Percentiles rank a stretch among this genome's conserved stretches.
Evolutionary conservation across 2,888 invertebrate genomes (phyloP).

Genomic region (Anoplius nigerrimus): DNA sequence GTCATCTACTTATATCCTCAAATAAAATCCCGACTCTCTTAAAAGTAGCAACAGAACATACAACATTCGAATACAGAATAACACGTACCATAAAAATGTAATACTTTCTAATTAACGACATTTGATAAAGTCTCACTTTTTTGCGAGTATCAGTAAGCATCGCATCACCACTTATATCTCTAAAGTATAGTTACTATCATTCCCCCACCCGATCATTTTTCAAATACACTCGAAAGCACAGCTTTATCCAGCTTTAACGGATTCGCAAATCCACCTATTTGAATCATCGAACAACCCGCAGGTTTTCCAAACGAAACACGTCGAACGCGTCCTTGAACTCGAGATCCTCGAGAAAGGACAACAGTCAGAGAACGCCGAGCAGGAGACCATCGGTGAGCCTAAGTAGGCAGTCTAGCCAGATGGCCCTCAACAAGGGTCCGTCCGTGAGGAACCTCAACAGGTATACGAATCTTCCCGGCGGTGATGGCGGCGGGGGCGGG

Average conservation of each 20-base stretch:
- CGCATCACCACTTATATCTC: no score
- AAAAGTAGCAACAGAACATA: background rate
- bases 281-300: slow-evolving; percentile 13
- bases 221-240: no score
- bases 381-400: slow-evolving; percentile 43
- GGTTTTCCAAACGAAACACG: slow-evolving; percentile 72
- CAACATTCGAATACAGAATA: background rate
- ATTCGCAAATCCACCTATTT: no score
- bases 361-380: slow-evolving; percentile 30
- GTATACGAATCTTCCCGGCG: slow-evolving; percentile 29
- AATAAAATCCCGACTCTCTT: background rate
- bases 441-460: slow-evolving; percentile 34
- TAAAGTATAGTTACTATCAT: no score
- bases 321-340: slow-evolving; percentile 74
- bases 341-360: slow-evolving; percentile 65
- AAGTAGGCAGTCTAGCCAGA: slow-evolving; percentile 51
- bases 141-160: no score
- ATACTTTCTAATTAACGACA: no score
- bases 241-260: no score
- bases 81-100: background rate
- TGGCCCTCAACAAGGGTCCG: slow-evolving; percentile 37
- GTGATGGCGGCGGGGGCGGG: background rate
- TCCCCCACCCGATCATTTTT: no score
- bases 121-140: no score
- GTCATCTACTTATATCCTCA: background rate